phyloP scores from a whole-genome alignment of 1,140 invertebrate genomes.

The Heliconius melpomene region DNA sequence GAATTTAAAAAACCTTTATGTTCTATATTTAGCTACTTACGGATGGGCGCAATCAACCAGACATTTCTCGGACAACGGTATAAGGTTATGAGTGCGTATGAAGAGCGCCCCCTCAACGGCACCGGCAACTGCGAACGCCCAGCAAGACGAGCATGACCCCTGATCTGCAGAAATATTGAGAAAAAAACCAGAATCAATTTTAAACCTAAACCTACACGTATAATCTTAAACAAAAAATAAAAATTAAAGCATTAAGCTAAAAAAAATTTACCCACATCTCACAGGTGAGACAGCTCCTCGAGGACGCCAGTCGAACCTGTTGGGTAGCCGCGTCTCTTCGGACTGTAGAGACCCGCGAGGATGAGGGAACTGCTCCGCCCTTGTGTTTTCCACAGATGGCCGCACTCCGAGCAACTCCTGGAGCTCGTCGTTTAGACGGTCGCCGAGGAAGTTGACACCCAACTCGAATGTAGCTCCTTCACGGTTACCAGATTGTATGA shows the following conservation, averaged over 20 bases:
- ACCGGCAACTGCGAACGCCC: slow-evolving; percentile 83
- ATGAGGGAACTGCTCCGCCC: slow-evolving; percentile 51
- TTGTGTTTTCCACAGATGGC: slow-evolving; percentile 28
- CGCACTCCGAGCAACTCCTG: slow-evolving; percentile 43
- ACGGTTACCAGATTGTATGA: slow-evolving; percentile 56
- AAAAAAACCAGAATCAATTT: neutral
- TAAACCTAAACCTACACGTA: neutral
- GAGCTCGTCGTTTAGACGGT: slow-evolving; percentile 53
- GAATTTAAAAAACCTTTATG: too few relatives aligned
- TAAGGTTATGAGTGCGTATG: slow-evolving; percentile 47
- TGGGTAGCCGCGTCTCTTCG: slow-evolving; percentile 37
- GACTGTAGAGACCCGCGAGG: slow-evolving; percentile 31
- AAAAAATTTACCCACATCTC: slow-evolving; percentile 39
- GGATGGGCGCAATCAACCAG: slow-evolving; percentile 61
- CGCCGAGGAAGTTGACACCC: slow-evolving; percentile 51
- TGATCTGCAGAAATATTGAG: slow-evolving; percentile 47
- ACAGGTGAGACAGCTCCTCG: slow-evolving; percentile 57
- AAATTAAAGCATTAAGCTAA: neutral
- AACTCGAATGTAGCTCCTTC: slow-evolving; percentile 52
- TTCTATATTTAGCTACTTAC: slow-evolving; percentile 41
- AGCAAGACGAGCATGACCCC: slow-evolving; percentile 72
- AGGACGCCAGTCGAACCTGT: slow-evolving; percentile 62
- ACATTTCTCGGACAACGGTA: slow-evolving; percentile 58
- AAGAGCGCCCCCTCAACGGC: slow-evolving; percentile 87
- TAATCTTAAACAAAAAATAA: neutral